phyloP scores from a whole-genome alignment of 1,140 invertebrate genomes.

The Pemphigus obesinymphae region DNA sequence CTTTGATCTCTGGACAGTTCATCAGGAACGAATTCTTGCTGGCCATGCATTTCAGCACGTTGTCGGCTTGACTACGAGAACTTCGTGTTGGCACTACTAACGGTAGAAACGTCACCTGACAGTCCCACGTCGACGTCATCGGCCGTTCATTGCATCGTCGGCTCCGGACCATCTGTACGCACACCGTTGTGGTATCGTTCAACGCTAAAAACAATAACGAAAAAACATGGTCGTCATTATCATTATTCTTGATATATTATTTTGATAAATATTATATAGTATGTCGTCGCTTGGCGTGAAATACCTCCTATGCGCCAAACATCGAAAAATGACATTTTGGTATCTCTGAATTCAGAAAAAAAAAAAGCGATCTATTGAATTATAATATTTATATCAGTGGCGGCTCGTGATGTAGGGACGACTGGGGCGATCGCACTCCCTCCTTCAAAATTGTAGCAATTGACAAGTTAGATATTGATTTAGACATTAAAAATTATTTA shows the following conservation, averaged over 20 bases:
- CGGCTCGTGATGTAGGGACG: too few species aligned
- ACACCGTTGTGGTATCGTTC: not conserved
- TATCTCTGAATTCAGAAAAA: too few species aligned
- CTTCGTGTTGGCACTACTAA: not conserved
- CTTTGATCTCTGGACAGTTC: not conserved
- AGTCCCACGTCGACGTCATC: conserved; percentile 24
- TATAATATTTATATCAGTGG: too few species aligned
- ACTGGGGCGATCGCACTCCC: too few species aligned
- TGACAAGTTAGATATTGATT: too few species aligned
- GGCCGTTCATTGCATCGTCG: conserved; percentile 16
- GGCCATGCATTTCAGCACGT: not conserved
- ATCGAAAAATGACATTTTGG: too few species aligned
- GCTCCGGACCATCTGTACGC: conserved; percentile 19
- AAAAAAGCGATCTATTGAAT: too few species aligned
- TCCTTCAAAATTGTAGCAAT: too few species aligned
- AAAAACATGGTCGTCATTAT: not conserved
- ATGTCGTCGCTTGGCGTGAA: not conserved
- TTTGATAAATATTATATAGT: too few species aligned
- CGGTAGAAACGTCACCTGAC: conserved; percentile 16
- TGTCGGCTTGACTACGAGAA: not conserved
- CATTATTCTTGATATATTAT: not conserved
- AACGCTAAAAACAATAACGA: not conserved
- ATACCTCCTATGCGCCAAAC: too few species aligned
- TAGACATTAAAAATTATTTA: too few species aligned
- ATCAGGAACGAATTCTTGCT: conserved; percentile 16